phyloP scores from a whole-genome alignment of 2,888 invertebrate genomes.

The Ornithoptera alexandrae region DNA sequence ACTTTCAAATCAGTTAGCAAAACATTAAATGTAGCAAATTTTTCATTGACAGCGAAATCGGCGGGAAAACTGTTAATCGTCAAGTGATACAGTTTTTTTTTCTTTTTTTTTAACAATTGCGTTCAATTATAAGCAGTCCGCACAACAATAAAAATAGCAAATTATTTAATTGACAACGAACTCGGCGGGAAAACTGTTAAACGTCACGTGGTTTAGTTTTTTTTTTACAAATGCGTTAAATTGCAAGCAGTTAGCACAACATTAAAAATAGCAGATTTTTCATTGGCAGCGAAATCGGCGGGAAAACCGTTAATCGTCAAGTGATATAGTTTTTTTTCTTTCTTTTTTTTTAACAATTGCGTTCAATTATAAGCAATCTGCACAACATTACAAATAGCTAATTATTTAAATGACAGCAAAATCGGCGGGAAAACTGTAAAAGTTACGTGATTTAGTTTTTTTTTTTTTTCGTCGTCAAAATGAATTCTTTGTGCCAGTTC shows the following conservation, averaged over 20 bases:
- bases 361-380: no score
- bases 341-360: background rate
- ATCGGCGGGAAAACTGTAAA: slow-evolving; percentile 6
- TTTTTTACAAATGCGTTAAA: background rate
- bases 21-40: no score
- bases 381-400: no score
- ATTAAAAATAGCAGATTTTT: no score
- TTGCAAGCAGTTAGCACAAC: no score
- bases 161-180: background rate
- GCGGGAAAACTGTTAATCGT: slow-evolving; percentile 6
- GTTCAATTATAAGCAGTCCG: no score
- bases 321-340: slow-evolving; percentile 34
- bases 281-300: background rate
- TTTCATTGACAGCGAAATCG: background rate
- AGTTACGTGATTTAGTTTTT: slow-evolving; percentile 34
- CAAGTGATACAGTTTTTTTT: slow-evolving; percentile 36
- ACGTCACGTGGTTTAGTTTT: slow-evolving; percentile 34
- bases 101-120: background rate
- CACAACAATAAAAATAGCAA: no score
- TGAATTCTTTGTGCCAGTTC: slow-evolving; percentile 46
- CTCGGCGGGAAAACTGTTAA: slow-evolving; percentile 6
- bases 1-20: no score
- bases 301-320: slow-evolving; percentile 26
- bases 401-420: background rate
- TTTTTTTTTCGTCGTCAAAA: slow-evolving; percentile 36